Evolutionary conservation across 2,797 vertebrate genomes (phyloP).

Genomic region (Cacajao melanocephalus): DNA sequence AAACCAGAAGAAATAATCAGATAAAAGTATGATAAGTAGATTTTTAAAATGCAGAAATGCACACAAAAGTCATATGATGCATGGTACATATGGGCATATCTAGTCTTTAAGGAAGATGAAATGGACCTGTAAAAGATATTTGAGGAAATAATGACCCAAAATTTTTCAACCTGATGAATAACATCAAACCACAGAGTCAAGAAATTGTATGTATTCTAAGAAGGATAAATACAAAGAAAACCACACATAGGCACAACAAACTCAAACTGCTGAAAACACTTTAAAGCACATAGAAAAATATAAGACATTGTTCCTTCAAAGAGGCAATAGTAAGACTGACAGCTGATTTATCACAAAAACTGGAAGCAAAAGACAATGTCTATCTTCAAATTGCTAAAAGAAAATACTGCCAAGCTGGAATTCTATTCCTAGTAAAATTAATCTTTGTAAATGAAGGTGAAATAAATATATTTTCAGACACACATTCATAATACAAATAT

Average conservation of each 20-base stretch:
- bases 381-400: not conserved
- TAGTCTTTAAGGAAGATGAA: not conserved
- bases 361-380: not conserved
- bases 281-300: not conserved
- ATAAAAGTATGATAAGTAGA: not conserved
- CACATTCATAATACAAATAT: not conserved
- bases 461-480: constrained; percentile 1
- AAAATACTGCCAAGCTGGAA: not conserved
- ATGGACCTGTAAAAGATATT: not conserved
- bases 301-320: not conserved
- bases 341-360: not conserved
- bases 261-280: not conserved
- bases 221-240: not conserved
- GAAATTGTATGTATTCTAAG: not conserved
- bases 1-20: not conserved
- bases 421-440: not conserved
- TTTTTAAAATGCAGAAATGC: not conserved
- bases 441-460: not conserved
- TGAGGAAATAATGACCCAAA: not conserved
- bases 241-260: not conserved
- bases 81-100: not conserved
- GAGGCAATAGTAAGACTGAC: not conserved
- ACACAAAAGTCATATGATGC: not conserved
- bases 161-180: not conserved
- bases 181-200: not conserved